Evolutionary conservation across 2,113 vertebrate genomes (phyloP), one percentile per base, ranked within the genome.

Genomic region (Electrona antarctica): DNA sequence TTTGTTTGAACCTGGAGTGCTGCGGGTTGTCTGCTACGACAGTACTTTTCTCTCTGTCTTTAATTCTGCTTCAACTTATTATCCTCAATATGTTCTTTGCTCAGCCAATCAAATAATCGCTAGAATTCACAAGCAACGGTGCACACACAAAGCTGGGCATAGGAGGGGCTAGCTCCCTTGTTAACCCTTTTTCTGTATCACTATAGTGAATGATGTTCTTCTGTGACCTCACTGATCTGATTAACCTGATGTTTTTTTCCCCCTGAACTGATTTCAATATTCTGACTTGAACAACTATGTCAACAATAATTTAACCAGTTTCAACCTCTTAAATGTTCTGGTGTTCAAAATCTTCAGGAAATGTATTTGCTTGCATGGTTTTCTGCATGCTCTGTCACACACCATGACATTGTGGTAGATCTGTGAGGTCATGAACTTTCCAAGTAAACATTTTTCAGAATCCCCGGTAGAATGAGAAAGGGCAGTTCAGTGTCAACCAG

Each of bases 361-460:
- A 71, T 0, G 9, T 48, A 60, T 74, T 64, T 7, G 58, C 51
- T 71, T 12, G 77, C n/a, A n/a, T 74, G 46, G 71, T 80, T 87
- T 82, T 83, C 85, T 80, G 72, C 64, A 28, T 1, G 74, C 54
- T 76, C 60, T 55, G 73, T 77, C 56, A 60, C 65, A 60, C 64
- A 65, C 29, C 47, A 59, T 64, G 80, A 78, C 69, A 50, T 33
- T 54, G 84, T 7, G 64, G 80, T 74, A 78, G 74, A 84, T 83
- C 79, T 75, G 76, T 50, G 7, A 75, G 89, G 87, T 89, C 85
- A 52, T 83, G 90, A 86, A 90, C 89, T 89, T 84, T 78, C 60
- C 71, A 54, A 69, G 83, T 83, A 88, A 92, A 92, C 83, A 91
- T 89, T 88, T 89, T 76, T 83, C 56, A 71, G 87, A 88, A 87